phyloP scores from a whole-genome alignment of 2,797 vertebrate species.

The Centropyge bicolor region DNA sequence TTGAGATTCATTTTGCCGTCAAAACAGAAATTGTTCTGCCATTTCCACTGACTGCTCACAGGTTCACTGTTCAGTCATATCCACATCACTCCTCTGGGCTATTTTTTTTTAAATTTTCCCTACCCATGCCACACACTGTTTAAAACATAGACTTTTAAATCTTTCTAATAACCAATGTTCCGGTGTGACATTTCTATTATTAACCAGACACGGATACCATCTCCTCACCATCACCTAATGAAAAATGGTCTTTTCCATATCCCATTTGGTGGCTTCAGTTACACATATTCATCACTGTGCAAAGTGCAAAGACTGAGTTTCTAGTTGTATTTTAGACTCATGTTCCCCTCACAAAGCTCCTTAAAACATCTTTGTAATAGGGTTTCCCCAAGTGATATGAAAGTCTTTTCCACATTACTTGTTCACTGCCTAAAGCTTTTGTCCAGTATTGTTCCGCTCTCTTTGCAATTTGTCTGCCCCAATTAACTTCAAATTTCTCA shows the following conservation, averaged over 20 bases:
- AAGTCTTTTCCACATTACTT: slow-evolving; percentile 6
- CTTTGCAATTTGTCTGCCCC: slow-evolving; percentile 5
- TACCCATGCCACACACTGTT: slow-evolving; percentile 27
- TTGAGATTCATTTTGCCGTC: slow-evolving; percentile 4
- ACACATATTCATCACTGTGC: slow-evolving; percentile 34
- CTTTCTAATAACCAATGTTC: slow-evolving; percentile 51
- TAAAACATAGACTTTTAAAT: slow-evolving; percentile 31
- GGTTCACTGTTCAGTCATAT: background rate
- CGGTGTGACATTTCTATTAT: slow-evolving; percentile 53
- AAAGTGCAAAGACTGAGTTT: slow-evolving; percentile 18
- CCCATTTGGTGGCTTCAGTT: slow-evolving; percentile 40
- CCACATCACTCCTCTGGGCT: slow-evolving; percentile 4
- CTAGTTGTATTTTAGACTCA: slow-evolving; percentile 9
- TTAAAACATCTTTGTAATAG: slow-evolving; percentile 4
- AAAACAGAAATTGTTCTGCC: background rate
- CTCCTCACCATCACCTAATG: slow-evolving; percentile 23
- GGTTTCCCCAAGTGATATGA: slow-evolving; percentile 9
- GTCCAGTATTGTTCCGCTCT: background rate
- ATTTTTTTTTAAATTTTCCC: slow-evolving; percentile 3
- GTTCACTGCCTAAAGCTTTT: slow-evolving; percentile 7
- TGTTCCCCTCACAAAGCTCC: background rate
- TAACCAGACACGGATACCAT: slow-evolving; percentile 51
- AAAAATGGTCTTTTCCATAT: slow-evolving; percentile 49
- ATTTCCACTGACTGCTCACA: background rate
- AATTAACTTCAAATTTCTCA: background rate